Evolutionary conservation across 1,140 invertebrate species (phyloP), one percentile per base, ranked within the genome.

Genomic region (Lysiphlebus fabarum): DNA sequence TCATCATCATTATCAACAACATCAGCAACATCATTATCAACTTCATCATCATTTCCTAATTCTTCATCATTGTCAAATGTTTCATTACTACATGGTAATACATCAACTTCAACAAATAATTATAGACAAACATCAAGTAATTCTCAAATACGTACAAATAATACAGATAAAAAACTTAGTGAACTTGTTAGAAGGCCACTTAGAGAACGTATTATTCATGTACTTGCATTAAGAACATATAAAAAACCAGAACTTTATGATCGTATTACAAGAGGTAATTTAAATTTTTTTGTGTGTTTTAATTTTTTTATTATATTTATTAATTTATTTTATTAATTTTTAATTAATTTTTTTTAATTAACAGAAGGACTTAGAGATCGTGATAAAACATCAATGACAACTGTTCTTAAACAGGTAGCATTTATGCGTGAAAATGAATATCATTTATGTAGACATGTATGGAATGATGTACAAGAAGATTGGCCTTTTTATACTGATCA

Each of bases 401-500:
- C 83, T 63, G 84, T 93, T 64, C 79, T 97, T 64, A 87, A 87
- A 64, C 87, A 90, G 72, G 87, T 96, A 59, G 87, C 91, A 56
- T 81, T 76, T 45, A 81, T 92, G 71, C 89, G 90, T 70, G 91
- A 95, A 76, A 96, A 96, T 80, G 87, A 86, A 63, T 96, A 92
- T 79, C 87, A 91, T 69, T 82, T 98, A 71, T 84, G 88, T 53
- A 87, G 90, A 67, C 85, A 90, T 68, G 82, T 92, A 62, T 96
- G 93, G 91, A 92, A 91, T 73, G 93, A 96, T 71, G 92, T 98
- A 49, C 87, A 91, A 67, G 90, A 93, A 69, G 92, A 96, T 72
- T 98, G 94, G 94, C 90, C 91, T 42, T 95, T 90, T 80, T 97
- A 95, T 70, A 87, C 88, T 37, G 92, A 95, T 61, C 87, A 92